Base-by-base conservation (phyloP, 2,797 vertebrate species). In the Sebastes hopkinsi region DNA sequence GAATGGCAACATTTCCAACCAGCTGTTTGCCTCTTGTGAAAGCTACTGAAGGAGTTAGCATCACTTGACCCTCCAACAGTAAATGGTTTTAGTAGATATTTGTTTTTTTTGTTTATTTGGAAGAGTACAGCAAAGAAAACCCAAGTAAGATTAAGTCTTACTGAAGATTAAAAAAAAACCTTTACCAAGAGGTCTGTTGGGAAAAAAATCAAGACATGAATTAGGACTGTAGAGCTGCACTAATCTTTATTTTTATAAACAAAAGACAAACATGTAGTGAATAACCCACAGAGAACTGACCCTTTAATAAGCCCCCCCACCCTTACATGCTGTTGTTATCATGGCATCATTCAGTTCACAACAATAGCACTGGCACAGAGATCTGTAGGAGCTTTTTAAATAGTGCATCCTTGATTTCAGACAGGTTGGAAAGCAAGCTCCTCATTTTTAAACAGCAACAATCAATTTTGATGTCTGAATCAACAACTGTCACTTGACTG, bases 21-120 rank as follows among this genome's bases (percentile, higher is more conserved):
- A 69, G 72, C 75, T 80, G 71, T 84, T 85, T 82, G 78, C 83
- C 75, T 86, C 80, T 69, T 77, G 46, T 79, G 23, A 62, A 60
- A 70, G 12, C 55, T 3, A 50, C 42, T 75, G 23, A 67, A 73
- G 32, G 50, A 56, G 66, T 60, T 42, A 1, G 3, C 55, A 46
- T 80, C 70, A 81, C 84, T 86, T 83, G 75, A 84, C 87, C 72
- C 52, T 60, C 16, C 20, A 50, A 20, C 67, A 54, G 38, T 54
- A 56, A 72, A 74, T 32, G 29, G 5, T 36, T 67, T 76, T 5
- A 25, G 3, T 16, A 22, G n/a, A 36, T 32, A 5, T 18, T 3
- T 60, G 4, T 34, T 14, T 42, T 11, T 2, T 68, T 62, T 75
- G 18, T 82, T 81, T 75, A 67, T 2, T 8, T 42, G n/a, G 27